These are phyloP conservation scores for Melanostoma scalare DNA, from an alignment of 2,888 invertebrate genomes.

Conservation along the genomic window DNA sequence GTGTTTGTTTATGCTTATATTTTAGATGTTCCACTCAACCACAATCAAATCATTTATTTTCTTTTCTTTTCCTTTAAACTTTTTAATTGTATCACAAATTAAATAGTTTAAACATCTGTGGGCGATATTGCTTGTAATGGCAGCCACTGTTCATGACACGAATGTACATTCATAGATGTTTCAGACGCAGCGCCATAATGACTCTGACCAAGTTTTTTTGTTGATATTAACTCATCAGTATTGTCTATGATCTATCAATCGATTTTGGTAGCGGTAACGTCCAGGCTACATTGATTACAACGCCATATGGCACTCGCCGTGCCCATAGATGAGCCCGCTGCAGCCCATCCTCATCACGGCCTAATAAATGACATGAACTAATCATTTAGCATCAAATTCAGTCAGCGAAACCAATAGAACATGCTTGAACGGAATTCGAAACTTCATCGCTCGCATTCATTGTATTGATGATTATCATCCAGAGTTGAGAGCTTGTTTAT, in stretches of 20 bases:
- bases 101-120: slow-evolving; percentile 1
- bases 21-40: background rate
- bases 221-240: slow-evolving; percentile 50
- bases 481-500: slow-evolving; percentile 56
- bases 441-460: slow-evolving; percentile 41
- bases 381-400: slow-evolving; percentile 67
- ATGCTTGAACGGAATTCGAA: slow-evolving; percentile 41
- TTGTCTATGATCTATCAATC: slow-evolving; percentile 9
- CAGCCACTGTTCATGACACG: slow-evolving; percentile 48
- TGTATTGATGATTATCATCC: slow-evolving; percentile 26
- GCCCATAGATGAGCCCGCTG: slow-evolving; percentile 45
- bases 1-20: background rate
- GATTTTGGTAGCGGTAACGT: slow-evolving; percentile 10
- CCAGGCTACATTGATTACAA: slow-evolving; percentile 13
- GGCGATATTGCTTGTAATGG: slow-evolving; percentile 44
- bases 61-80: too few species aligned
- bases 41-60: background rate
- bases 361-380: slow-evolving; percentile 69
- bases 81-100: too few species aligned
- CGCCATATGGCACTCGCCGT: slow-evolving; percentile 63
- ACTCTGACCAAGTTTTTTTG: slow-evolving; percentile 50
- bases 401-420: slow-evolving; percentile 67
- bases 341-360: slow-evolving; percentile 68
- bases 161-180: slow-evolving; percentile 14
- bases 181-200: background rate